Evolutionary conservation across 2,113 vertebrate genomes (phyloP).

Genomic region (Podarcis muralis): DNA sequence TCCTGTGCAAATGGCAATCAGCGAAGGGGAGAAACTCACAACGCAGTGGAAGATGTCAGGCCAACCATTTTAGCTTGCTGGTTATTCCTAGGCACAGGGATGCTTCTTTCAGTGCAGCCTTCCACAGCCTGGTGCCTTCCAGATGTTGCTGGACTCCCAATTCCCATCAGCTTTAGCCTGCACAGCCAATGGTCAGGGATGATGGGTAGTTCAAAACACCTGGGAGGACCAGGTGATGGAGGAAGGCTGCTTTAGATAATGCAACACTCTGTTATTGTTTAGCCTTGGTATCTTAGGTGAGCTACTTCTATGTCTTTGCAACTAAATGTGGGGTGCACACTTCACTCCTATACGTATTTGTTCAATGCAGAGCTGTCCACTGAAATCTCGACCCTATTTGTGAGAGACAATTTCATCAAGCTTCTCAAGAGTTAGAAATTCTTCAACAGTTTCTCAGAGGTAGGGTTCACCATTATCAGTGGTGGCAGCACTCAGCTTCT

Average conservation of each 20-base stretch:
- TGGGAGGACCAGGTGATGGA: not conserved
- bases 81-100: too few relatives aligned
- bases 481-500: too few relatives aligned
- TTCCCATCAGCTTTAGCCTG: not conserved
- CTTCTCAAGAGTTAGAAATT: too few relatives aligned
- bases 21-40: not conserved
- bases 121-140: not conserved
- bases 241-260: not conserved
- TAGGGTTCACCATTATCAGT: too few relatives aligned
- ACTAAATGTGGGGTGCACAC: slow-evolving; percentile 12
- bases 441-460: too few relatives aligned
- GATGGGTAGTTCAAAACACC: not conserved
- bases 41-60: not conserved
- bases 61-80: not conserved
- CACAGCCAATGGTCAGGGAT: not conserved
- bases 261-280: not conserved
- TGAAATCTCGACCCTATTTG: too few relatives aligned
- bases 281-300: not conserved
- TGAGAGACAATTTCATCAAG: too few relatives aligned
- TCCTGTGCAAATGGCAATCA: not conserved
- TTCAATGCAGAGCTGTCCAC: too few relatives aligned
- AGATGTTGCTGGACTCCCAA: not conserved
- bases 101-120: not conserved
- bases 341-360: not conserved
- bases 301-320: slow-evolving; percentile 24